Evolutionary conservation across 2,797 vertebrate species (phyloP), one percentile per base, ranked within the genome.

Genomic region (Argentina silus): DNA sequence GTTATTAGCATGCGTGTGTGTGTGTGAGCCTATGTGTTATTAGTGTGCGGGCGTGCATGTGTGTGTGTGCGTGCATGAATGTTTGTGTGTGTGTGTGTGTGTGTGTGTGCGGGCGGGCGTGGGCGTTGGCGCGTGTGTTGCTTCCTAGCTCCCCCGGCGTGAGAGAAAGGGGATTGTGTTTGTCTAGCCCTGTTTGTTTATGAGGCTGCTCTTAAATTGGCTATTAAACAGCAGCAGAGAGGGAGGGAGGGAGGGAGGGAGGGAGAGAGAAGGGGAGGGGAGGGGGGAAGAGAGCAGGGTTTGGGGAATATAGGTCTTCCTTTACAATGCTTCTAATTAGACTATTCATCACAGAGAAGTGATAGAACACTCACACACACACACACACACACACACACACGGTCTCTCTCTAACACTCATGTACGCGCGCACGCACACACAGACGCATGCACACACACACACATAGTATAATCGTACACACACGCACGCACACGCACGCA

Each of bases 291-390:
- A 19, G 0, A 23, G 21, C 17, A 12, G 21, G 23, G 23, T 4
- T 60, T 27, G 23, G 57, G 57, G 23, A 60, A 60, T 27, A 62
- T 12, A 23, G n/a, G 21, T 8, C 27, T 61, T 36, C 60, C 6
- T 14, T 42, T 61, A 14, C 60, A 3, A 42, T 42, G 23, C 6
- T 36, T 12, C 7, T 62, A 43, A 62, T 62, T 43, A 43, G 36
- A 62, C 60, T 14, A 62, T 62, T 42, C 60, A 43, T 74, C 69
- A 76, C 76, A 73, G 77, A 53, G 57, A 74, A 75, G 45, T 57
- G 76, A 73, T 77, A 78, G 77, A 81, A 74, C 76, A 71, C 66
- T 67, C 71, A 51, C 53, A 43, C 43, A 50, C 65, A 66, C 56
- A 43, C 59, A 27, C 59, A 27, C 48, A 11, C 62, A 60, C 69